Evolutionary conservation across 2,797 vertebrate genomes (phyloP).

Genomic region (Parambassis ranga): DNA sequence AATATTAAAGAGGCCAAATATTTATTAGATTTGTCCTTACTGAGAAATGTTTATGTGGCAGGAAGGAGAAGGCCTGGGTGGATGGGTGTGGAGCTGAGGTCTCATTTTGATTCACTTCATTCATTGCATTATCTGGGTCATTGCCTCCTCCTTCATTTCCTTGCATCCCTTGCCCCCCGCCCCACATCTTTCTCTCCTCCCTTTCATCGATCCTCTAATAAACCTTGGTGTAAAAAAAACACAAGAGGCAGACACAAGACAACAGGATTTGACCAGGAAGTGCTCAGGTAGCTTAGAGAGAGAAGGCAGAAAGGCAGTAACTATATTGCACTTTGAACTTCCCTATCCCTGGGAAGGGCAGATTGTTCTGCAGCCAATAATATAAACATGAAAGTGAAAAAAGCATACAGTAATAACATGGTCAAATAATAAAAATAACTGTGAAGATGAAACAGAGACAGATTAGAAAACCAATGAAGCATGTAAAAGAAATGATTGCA

Average conservation of each 20-base stretch:
- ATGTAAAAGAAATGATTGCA: slow-evolving; percentile 20
- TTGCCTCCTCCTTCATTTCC: slow-evolving; percentile 47
- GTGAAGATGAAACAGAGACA: neutral
- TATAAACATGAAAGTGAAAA: neutral
- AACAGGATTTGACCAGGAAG: neutral
- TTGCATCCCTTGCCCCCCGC: slow-evolving; percentile 15
- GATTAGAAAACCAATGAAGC: neutral
- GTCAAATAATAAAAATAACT: neutral
- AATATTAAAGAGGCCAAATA: no score
- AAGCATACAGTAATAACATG: neutral
- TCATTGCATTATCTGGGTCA: slow-evolving; percentile 84
- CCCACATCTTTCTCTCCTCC: neutral
- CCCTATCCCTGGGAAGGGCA: no score
- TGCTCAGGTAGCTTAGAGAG: neutral
- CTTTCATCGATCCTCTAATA: slow-evolving; percentile 34
- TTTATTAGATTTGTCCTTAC: no score
- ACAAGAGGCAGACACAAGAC: neutral
- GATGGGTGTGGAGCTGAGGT: slow-evolving; percentile 46
- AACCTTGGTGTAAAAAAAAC: neutral
- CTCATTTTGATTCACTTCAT: slow-evolving; percentile 80
- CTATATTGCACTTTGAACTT: neutral
- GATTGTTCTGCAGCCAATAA: no score
- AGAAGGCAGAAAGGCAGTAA: neutral
- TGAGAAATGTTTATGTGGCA: no score
- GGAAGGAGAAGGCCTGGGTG: neutral